A percentile compares a stretch with the other conserved stretches of the same genome.
Conservation (phyloP, 1,140 invertebrate species). For the Brachionus rotundiformis region DNA sequence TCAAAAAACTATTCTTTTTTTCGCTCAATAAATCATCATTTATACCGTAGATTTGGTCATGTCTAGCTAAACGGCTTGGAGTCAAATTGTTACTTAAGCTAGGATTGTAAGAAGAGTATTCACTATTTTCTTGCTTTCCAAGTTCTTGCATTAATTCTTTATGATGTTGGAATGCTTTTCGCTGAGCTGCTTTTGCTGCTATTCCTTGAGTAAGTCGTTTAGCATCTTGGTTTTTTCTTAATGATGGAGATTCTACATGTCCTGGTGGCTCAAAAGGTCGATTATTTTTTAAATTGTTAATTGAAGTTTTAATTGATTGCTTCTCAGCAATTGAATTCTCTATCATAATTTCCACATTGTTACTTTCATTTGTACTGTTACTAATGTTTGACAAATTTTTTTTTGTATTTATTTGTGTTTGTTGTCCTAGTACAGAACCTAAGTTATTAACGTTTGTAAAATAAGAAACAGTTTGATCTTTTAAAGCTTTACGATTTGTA, state of each 20-base stretch:
- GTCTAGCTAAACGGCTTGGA: slow-evolving; percentile 58
- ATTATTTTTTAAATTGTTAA: not conserved
- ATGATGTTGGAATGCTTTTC: slow-evolving; percentile 45
- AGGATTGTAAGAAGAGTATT: slow-evolving; percentile 57
- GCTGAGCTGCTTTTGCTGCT: slow-evolving; percentile 47
- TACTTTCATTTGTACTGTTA: slow-evolving; percentile 39
- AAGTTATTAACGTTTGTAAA: not conserved
- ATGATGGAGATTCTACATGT: slow-evolving; percentile 2
- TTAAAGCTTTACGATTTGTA: slow-evolving; percentile 8
- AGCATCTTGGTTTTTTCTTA: slow-evolving; percentile 14
- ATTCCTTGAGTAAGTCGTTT: slow-evolving; percentile 48
- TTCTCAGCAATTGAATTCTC: not conserved
- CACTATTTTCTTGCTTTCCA: not conserved
- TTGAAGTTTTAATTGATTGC: slow-evolving; percentile 26
- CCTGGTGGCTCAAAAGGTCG: slow-evolving; percentile 25
- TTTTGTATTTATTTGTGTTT: not conserved
- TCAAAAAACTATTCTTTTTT: slow-evolving; percentile 41
- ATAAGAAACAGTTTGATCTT: not conserved
- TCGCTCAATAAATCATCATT: not conserved
- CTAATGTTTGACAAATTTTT: slow-evolving; percentile 50
- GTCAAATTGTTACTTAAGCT: slow-evolving; percentile 54
- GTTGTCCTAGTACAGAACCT: not conserved
- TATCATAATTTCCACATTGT: slow-evolving; percentile 34
- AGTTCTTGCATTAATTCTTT: slow-evolving; percentile 51
- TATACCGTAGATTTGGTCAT: slow-evolving; percentile 54